A percentile compares a stretch with the other conserved stretches of the same genome.
Conservation (phyloP, 2,888 invertebrate species). For the Drosophila rubida region DNA sequence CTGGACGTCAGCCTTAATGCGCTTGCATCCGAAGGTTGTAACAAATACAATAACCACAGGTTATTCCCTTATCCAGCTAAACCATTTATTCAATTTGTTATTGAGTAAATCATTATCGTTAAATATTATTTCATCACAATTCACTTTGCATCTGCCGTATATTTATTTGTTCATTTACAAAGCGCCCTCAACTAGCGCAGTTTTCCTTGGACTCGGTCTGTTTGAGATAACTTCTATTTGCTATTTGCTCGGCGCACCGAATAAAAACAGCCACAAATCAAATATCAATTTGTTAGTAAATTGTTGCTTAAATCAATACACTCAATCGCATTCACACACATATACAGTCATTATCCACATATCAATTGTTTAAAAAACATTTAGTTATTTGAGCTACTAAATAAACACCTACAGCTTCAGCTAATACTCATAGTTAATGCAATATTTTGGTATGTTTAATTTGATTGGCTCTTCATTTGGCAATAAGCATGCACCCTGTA, state of each 20-base stretch:
- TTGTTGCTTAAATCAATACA: slow-evolving; percentile 9
- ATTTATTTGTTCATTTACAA: slow-evolving; percentile 57
- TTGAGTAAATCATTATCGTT: slow-evolving; percentile 30
- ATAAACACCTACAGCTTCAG: slow-evolving; percentile 15
- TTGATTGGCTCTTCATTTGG: slow-evolving; percentile 56
- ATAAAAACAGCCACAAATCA: slow-evolving; percentile 13
- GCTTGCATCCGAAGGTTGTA: slow-evolving; percentile 20
- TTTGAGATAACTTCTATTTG: slow-evolving; percentile 20
- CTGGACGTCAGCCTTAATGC: slow-evolving; percentile 41
- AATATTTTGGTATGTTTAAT: slow-evolving; percentile 5
- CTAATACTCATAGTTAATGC: slow-evolving; percentile 26
- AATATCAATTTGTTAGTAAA: slow-evolving; percentile 20
- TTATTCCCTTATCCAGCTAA: slow-evolving; percentile 6
- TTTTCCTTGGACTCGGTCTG: slow-evolving; percentile 3
- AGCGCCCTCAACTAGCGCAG: slow-evolving; percentile 39
- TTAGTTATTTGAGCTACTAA: slow-evolving; percentile 26
- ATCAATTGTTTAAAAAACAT: slow-evolving; percentile 15
- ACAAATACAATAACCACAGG: slow-evolving; percentile 18
- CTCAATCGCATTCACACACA: background rate
- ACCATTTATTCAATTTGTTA: slow-evolving; percentile 19
- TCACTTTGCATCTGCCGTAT: slow-evolving; percentile 84
- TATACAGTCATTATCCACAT: background rate
- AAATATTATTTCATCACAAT: slow-evolving; percentile 81
- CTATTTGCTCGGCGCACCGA: slow-evolving; percentile 27
- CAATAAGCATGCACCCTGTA: slow-evolving; percentile 68